Evolutionary conservation across 2,113 vertebrate genomes (phyloP), one percentile per base, ranked within the genome.

Genomic region (Gnathonemus longibarbis): DNA sequence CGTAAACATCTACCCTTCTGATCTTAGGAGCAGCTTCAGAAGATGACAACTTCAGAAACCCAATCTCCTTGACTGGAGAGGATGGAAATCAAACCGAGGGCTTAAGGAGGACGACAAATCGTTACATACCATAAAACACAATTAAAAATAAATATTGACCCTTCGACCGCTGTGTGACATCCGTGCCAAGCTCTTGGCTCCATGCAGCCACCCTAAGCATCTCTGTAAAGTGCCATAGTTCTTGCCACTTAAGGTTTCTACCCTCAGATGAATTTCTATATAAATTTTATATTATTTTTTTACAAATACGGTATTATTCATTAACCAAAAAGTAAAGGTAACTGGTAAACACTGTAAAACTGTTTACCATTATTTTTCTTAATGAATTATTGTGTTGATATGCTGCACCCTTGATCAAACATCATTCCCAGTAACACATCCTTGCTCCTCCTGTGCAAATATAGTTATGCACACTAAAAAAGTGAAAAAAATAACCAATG

Each of bases 321-420:
- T 84, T 46, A 62, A 85, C n/a, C 56, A 48, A 13, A 85, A 31
- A 27, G 27, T 85, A 52, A 48, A 88, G 77, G 11, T 46, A 39
- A 45, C 17, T 21, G n/a, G 21, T 27, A 58, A 89, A 89, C 62
- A 85, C 84, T 84, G 84, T 31, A 84, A 48, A 46, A 48, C 31
- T 83, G 24, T 80, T 48, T 89, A 35, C 35, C 31, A 77, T 89
- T 83, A 53, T 80, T 35, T 74, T 89, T 24, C 48, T 84, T 89
- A 52, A 56, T 31, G 74, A 84, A 53, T 89, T 35, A 42, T 49
- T 84, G 31, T 46, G 2, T 49, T 89, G 88, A 80, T 35, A 80
- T 89, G 13, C 46, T 83, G 2, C 8, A 70, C 24, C 50, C 84
- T 42, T 42, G 39, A 48, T 10, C 48, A 83, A 77, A 31, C 17